These are phyloP conservation scores for Parotia lawesii DNA, from an alignment of 2,113 vertebrate species.

Conservation along the genomic window DNA sequence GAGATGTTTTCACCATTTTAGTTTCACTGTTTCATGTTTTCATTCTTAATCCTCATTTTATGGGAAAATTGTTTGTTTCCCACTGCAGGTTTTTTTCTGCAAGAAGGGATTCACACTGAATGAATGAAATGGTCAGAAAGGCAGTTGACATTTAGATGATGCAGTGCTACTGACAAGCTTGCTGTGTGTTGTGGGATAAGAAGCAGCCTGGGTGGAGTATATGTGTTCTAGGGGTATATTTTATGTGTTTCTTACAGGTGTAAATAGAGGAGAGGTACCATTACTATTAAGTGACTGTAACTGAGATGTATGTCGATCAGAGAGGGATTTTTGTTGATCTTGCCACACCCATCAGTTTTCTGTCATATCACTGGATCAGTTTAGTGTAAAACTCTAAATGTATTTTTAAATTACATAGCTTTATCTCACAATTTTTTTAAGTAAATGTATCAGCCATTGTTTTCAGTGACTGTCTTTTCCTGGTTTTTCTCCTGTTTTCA, in stretches of 20 bases:
- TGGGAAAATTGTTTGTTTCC: neutral
- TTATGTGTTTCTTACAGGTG: neutral
- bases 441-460: rapidly evolving
- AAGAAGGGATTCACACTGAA: neutral
- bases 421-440: neutral
- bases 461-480: neutral
- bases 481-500: neutral
- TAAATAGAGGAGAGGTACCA: neutral
- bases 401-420: neutral
- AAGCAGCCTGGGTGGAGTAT: neutral
- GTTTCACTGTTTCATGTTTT: neutral
- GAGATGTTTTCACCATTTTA: neutral
- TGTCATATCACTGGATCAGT: neutral
- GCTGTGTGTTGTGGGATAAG: neutral
- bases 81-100: rapidly evolving
- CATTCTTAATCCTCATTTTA: neutral
- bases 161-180: neutral
- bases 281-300: neutral
- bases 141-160: neutral
- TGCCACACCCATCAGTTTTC: neutral
- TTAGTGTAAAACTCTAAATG: neutral
- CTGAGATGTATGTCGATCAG: neutral
- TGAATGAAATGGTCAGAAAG: neutral
- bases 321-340: neutral
- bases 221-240: neutral